Percentiles rank a stretch among this genome's conserved stretches.
phyloP scores from a whole-genome alignment of 2,113 vertebrate species.

The Eubucco bourcierii region DNA sequence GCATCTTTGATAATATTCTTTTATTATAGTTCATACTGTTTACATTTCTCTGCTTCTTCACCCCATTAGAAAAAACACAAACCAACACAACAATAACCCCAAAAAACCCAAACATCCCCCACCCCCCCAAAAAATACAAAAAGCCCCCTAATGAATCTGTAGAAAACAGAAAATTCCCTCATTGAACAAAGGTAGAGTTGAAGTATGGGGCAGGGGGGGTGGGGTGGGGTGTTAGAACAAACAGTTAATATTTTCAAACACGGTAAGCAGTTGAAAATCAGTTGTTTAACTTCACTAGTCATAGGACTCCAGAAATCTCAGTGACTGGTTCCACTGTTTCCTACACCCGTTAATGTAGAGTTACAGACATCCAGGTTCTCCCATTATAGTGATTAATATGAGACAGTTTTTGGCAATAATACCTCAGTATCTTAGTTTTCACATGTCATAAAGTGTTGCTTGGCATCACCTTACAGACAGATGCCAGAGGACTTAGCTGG shows the following conservation, averaged over 20 bases:
- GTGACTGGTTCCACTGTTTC: background rate
- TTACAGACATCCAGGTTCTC: background rate
- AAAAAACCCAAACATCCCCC: background rate
- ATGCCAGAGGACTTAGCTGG: background rate
- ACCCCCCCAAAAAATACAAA: background rate
- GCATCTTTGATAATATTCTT: background rate
- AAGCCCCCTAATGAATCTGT: no score
- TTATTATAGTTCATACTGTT: background rate
- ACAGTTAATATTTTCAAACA: background rate
- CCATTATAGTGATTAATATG: background rate
- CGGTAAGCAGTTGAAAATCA: background rate
- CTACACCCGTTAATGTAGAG: background rate
- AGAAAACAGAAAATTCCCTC: background rate
- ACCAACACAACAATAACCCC: no score
- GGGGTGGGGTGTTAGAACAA: background rate
- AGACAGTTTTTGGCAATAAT: background rate
- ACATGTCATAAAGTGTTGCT: background rate
- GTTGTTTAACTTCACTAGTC: background rate
- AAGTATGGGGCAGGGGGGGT: background rate
- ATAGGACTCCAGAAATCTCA: background rate
- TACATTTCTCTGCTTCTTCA: background rate
- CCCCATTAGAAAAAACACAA: background rate
- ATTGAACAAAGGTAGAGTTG: background rate
- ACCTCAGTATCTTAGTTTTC: background rate
- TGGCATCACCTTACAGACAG: background rate